Base-by-base conservation (phyloP, 2,888 invertebrate genomes). In the Sympetrum striolatum region DNA sequence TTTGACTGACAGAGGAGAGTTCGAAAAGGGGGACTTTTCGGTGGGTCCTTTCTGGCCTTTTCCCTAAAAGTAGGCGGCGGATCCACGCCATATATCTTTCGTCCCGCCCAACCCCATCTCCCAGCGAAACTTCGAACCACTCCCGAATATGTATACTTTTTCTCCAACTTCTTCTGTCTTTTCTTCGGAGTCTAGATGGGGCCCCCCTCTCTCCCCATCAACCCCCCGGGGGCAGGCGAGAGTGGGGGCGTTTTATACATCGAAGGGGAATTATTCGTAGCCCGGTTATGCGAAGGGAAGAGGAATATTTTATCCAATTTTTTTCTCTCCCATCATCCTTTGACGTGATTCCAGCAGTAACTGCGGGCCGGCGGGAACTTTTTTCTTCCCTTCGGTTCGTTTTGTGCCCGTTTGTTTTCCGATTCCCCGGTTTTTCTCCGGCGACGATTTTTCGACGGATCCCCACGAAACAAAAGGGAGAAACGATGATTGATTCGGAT, bases 81-180 rank as follows among this genome's bases (percentile, higher is more conserved):
- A 86, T 86, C 86, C 60, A 37, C 86, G 58, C 58, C 86, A 86
- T 86, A 86, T 86, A 86, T 86, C 86, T 86, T 86, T 60, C 86
- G 31, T 58, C 25, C 35, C 58, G 58, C 18, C 58, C 58, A 18
- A 53, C 86, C 80, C 80, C 80, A 80, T 44, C 39, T n/a, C 37
- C 86, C 64, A 39, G 60, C n/a, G 37, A 64, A 58, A 86, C 64
- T 86, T 53, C 86, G 10, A 86, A 86, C 86, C 64, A 86, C 60
- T 86, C 58, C 86, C 37, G 86, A 86, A 64, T 64, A 48, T 35
- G 22, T 60, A 82, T 58, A 22, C 39, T 60, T 86, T 14, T 60
- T 60, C 64, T n/a, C 37, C 18, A 60, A 37, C 35, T 86, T 37
- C 86, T 37, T 86, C 86, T 64, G 82, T 82, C 58, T 58, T 53